These are phyloP conservation scores for Caenorhabditis elegans DNA, from an alignment of 1,140 invertebrate species.

Conservation along the genomic window WBcel235 BX284606.5:3545001-3545500, in stretches of 20 bases:
- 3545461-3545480: neutral
- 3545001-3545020: too few relatives aligned
- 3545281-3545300: too few relatives aligned
- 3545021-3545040: too few relatives aligned
- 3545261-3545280: too few relatives aligned
- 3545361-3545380: neutral
- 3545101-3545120: too few relatives aligned
- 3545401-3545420: neutral
- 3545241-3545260: neutral
- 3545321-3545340: neutral
- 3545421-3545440: neutral
- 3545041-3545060: too few relatives aligned
- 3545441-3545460: neutral
- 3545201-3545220: neutral
- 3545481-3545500: neutral
- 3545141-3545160: too few relatives aligned
- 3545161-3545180: neutral
- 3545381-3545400: neutral
- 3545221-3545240: neutral
- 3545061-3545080: too few relatives aligned
- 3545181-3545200: conserved; percentile 13
- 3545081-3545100: too few relatives aligned
- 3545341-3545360: neutral
- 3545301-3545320: neutral
- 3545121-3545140: too few relatives aligned